Conservation (phyloP, 2,888 invertebrate genomes). For the Tetramorium bicarinatum region DNA sequence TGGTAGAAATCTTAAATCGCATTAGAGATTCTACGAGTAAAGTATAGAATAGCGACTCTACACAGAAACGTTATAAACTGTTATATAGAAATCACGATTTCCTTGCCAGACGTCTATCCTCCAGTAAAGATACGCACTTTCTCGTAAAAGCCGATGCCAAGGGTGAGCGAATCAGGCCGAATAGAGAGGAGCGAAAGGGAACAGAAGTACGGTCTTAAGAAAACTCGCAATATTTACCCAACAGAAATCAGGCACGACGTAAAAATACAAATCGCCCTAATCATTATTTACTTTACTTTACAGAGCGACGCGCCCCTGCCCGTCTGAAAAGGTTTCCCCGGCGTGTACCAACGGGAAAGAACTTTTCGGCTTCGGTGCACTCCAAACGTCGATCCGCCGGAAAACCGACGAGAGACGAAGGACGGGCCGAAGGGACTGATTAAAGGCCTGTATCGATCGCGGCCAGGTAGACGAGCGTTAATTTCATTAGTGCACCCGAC, state of each 20-base stretch:
- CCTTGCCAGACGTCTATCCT: slow-evolving; percentile 38
- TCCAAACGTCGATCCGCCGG: slow-evolving; percentile 70
- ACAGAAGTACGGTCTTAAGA: slow-evolving; percentile 79
- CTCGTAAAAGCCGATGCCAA: slow-evolving; percentile 56
- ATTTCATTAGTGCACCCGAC: slow-evolving; percentile 66
- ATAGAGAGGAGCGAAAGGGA: slow-evolving; percentile 31
- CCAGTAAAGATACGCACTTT: slow-evolving; percentile 37
- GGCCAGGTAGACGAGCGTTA: slow-evolving; percentile 63
- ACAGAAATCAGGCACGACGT: slow-evolving; percentile 84
- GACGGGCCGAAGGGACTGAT: slow-evolving; percentile 71
- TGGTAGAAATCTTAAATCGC: slow-evolving; percentile 38
- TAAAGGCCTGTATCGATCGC: slow-evolving; percentile 73
- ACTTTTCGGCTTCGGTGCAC: slow-evolving; percentile 73
- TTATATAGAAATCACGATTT: slow-evolving; percentile 33
- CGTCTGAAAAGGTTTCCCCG: slow-evolving; percentile 59
- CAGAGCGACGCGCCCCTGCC: slow-evolving; percentile 67
- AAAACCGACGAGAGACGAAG: slow-evolving; percentile 56
- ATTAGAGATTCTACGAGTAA: slow-evolving; percentile 20
- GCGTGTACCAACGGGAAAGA: slow-evolving; percentile 64
- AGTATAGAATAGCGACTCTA: not conserved
- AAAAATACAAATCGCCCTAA: slow-evolving; percentile 85
- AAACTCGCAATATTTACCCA: slow-evolving; percentile 84
- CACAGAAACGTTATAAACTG: slow-evolving; percentile 36
- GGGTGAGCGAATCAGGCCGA: slow-evolving; percentile 64
- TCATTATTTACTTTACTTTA: slow-evolving; percentile 84